These are phyloP conservation scores for human (Homo sapiens) DNA, from an alignment of 2,113 vertebrate genomes.

Conservation along the genomic window GRCh38 chr7:110966501-110967000, in stretches of 20 bases:
- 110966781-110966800: conserved; percentile 42
- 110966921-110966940: background rate
- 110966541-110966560: conserved; percentile 42
- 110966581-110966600: conserved; percentile 47
- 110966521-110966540: conserved; percentile 6
- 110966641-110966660: conserved; percentile 62
- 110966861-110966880: conserved; percentile 46
- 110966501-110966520: background rate
- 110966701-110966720: conserved; percentile 61
- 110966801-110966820: background rate
- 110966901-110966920: background rate
- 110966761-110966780: conserved; percentile 60
- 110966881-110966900: background rate
- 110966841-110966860: conserved; percentile 55
- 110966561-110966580: conserved; percentile 50
- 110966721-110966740: conserved; percentile 69
- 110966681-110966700: conserved; percentile 69
- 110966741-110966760: conserved; percentile 63
- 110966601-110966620: conserved; percentile 58
- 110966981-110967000: conserved; percentile 34
- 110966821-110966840: conserved; percentile 36
- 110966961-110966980: conserved; percentile 1
- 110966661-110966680: conserved; percentile 67
- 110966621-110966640: conserved; percentile 68
- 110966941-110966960: background rate